phyloP scores from a whole-genome alignment of 2,888 invertebrate species.

The Netelia inedita region DNA sequence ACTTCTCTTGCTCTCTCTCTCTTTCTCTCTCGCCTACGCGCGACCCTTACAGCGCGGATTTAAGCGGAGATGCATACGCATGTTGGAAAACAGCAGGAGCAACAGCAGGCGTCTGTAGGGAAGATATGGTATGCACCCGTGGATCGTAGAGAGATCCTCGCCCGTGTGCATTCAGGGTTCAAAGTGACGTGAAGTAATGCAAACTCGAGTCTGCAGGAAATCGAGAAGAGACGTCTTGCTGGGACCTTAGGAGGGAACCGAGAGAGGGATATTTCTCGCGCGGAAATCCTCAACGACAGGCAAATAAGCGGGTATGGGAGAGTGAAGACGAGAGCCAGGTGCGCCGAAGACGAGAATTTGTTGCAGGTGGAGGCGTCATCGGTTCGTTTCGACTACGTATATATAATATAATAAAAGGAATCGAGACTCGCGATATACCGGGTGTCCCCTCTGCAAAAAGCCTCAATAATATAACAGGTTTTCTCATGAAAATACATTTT shows the following conservation, averaged over 20 bases:
- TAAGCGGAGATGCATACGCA: neutral
- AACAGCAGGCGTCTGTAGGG: slow-evolving; percentile 46
- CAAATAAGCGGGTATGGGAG: slow-evolving; percentile 59
- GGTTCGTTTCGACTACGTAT: neutral
- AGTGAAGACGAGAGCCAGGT: slow-evolving; percentile 58
- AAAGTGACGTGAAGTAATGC: slow-evolving; percentile 59
- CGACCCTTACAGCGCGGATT: neutral
- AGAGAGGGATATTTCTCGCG: slow-evolving; percentile 22
- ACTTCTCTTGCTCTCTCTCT: neutral
- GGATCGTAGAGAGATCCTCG: neutral
- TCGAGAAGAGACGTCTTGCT: slow-evolving; percentile 23
- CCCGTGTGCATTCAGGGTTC: slow-evolving; percentile 7
- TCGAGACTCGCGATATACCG: too few species aligned
- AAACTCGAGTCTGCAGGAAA: slow-evolving; percentile 27
- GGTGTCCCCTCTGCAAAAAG: too few species aligned
- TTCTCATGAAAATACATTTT: too few species aligned
- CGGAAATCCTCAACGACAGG: slow-evolving; percentile 55
- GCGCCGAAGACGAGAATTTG: slow-evolving; percentile 44
- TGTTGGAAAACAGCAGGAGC: slow-evolving; percentile 29
- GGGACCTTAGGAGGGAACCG: slow-evolving; percentile 6
- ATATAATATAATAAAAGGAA: neutral
- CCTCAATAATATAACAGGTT: too few species aligned
- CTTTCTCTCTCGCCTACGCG: neutral
- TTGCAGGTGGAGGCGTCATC: slow-evolving; percentile 8
- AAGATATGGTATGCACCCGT: slow-evolving; percentile 17